These are phyloP conservation scores for Hypomesus transpacificus DNA, from an alignment of 2,113 vertebrate species.

Conservation along the genomic window DNA sequence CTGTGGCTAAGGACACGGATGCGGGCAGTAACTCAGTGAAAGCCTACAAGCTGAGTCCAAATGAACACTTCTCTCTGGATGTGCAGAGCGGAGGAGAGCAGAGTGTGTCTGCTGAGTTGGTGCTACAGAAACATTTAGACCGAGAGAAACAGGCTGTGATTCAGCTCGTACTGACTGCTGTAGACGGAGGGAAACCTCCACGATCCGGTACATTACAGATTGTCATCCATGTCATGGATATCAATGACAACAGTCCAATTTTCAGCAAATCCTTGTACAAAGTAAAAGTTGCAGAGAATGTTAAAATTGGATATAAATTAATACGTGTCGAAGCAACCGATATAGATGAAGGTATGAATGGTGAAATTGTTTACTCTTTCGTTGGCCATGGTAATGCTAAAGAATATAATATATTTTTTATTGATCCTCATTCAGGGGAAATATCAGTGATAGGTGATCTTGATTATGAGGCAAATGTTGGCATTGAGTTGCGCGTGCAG, in stretches of 20 bases:
- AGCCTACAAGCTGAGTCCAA: slow-evolving; percentile 39
- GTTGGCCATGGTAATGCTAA: slow-evolving; percentile 60
- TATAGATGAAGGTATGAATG: slow-evolving; percentile 58
- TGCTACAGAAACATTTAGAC: slow-evolving; percentile 63
- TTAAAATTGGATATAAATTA: slow-evolving; percentile 39
- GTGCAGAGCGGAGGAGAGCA: not conserved
- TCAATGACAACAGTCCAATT: slow-evolving; percentile 67
- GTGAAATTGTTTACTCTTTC: slow-evolving; percentile 58
- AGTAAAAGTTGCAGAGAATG: slow-evolving; percentile 54
- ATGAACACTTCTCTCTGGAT: slow-evolving; percentile 6
- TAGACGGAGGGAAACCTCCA: slow-evolving; percentile 44
- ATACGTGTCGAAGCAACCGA: slow-evolving; percentile 54
- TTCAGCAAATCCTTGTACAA: slow-evolving; percentile 53
- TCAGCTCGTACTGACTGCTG: slow-evolving; percentile 29
- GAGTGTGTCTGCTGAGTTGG: slow-evolving; percentile 55
- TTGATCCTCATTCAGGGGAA: slow-evolving; percentile 72
- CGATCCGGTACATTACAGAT: slow-evolving; percentile 50
- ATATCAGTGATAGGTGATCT: slow-evolving; percentile 68
- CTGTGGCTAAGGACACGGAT: slow-evolving; percentile 37
- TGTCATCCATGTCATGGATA: slow-evolving; percentile 60
- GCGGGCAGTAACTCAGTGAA: slow-evolving; percentile 44
- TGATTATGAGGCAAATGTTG: slow-evolving; percentile 71
- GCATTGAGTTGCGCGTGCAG: slow-evolving; percentile 61
- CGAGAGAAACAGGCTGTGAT: slow-evolving; percentile 44
- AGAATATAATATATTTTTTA: slow-evolving; percentile 58